phyloP scores from a whole-genome alignment of 2,113 vertebrate species.

The Poeciliopsis occidentalis region DNA sequence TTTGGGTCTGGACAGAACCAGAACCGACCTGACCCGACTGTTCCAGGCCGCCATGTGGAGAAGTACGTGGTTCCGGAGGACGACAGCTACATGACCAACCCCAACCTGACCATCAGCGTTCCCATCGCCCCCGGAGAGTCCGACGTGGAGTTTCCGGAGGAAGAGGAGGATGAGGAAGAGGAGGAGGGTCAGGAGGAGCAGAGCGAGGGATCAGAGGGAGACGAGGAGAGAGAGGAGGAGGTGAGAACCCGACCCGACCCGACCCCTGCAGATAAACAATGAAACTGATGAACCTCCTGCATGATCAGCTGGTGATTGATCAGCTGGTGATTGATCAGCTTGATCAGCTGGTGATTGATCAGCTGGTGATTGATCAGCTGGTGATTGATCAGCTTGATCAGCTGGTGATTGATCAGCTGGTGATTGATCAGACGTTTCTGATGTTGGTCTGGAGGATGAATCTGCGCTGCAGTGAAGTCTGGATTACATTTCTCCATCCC shows the following conservation, averaged over 20 bases:
- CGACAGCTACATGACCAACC: conserved; percentile 85
- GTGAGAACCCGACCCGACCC: not conserved
- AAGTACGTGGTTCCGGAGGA: conserved; percentile 74
- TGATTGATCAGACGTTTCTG: no score
- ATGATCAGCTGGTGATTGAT: no score
- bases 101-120: conserved; percentile 87
- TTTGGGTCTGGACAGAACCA: not conserved
- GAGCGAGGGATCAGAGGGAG: conserved; percentile 64
- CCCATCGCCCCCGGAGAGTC: conserved; percentile 95
- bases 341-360: no score
- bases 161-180: conserved; percentile 78
- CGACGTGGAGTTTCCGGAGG: conserved; percentile 89
- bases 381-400: no score
- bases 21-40: not conserved
- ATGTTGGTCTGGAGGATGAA: no score
- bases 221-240: conserved; percentile 48
- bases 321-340: no score
- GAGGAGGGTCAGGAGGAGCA: conserved; percentile 50
- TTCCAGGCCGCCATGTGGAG: conserved; percentile 72
- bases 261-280: no score
- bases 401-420: no score
- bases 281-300: no score
- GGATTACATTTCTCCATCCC: no score
- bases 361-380: no score
- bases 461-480: no score